phyloP scores from a whole-genome alignment of 1,140 invertebrate species.

The Drosophila tristis region DNA sequence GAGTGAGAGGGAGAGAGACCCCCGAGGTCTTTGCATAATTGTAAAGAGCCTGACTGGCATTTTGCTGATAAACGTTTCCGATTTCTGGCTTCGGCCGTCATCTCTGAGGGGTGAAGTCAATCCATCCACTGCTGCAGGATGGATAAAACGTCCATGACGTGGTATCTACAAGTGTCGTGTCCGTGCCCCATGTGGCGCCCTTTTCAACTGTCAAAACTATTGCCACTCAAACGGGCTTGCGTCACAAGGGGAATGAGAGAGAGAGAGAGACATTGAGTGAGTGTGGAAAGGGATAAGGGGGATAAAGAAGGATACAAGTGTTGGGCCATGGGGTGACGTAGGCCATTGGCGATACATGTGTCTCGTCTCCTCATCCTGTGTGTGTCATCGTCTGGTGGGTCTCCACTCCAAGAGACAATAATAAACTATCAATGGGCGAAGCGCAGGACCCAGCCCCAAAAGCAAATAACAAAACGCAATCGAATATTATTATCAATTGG shows the following conservation, averaged over 20 bases:
- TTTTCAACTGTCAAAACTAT: constrained; percentile 51
- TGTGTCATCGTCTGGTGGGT: constrained; percentile 30
- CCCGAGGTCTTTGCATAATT: constrained; percentile 36
- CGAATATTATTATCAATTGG: constrained; percentile 80
- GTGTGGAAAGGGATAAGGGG: neutral
- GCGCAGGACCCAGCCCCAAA: constrained; percentile 58
- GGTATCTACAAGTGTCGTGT: neutral
- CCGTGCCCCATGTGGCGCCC: constrained; percentile 42
- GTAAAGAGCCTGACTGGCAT: constrained; percentile 22
- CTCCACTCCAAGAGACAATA: constrained; percentile 61
- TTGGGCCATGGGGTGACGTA: constrained; percentile 41
- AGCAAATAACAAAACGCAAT: constrained; percentile 77
- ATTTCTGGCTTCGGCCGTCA: constrained; percentile 8
- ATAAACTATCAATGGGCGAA: constrained; percentile 71
- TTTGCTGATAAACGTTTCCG: constrained; percentile 48
- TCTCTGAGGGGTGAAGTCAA: too few species aligned
- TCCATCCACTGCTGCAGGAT: neutral
- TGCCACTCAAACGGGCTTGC: constrained; percentile 48
- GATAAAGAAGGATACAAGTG: neutral
- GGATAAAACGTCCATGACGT: too few species aligned
- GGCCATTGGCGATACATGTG: constrained; percentile 54
- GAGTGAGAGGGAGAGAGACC: too few species aligned
- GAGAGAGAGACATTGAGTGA: neutral
- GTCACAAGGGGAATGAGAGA: constrained; percentile 33
- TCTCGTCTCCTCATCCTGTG: constrained; percentile 46